phyloP scores from a whole-genome alignment of 2,113 vertebrate genomes.

The Hemiscyllium ocellatum region DNA sequence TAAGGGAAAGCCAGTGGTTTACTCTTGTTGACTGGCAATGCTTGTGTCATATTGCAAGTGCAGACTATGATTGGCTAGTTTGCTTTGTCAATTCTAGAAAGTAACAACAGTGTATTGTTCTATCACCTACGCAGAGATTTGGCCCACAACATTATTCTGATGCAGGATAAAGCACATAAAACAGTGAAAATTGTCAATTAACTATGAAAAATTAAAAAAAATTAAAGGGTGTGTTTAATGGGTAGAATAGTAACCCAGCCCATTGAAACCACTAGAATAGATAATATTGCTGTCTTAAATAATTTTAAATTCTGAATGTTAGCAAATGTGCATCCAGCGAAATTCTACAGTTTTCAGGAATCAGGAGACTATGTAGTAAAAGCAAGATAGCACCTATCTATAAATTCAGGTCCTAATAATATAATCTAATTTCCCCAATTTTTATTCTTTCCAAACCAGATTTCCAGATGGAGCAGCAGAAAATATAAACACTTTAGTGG shows the following conservation, averaged over 20 bases:
- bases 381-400: background rate
- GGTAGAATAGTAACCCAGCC: background rate
- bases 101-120: background rate
- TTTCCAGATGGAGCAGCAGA: background rate
- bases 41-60: background rate
- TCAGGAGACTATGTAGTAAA: background rate
- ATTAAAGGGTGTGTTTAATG: background rate
- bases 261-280: background rate
- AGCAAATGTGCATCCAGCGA: background rate
- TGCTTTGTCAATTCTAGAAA: background rate
- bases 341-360: background rate
- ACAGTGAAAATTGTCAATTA: background rate
- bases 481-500: background rate
- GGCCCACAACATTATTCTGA: background rate
- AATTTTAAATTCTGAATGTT: background rate
- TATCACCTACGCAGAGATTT: background rate
- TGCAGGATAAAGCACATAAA: background rate
- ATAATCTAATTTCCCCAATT: background rate
- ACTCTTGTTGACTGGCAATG: background rate
- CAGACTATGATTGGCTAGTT: background rate
- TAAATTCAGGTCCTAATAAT: background rate
- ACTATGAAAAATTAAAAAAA: too few species aligned
- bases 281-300: background rate
- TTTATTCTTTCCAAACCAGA: background rate
- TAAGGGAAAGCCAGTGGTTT: constrained; percentile 9